phyloP scores from a whole-genome alignment of 2,888 invertebrate species.

The Tiphia femorata region DNA sequence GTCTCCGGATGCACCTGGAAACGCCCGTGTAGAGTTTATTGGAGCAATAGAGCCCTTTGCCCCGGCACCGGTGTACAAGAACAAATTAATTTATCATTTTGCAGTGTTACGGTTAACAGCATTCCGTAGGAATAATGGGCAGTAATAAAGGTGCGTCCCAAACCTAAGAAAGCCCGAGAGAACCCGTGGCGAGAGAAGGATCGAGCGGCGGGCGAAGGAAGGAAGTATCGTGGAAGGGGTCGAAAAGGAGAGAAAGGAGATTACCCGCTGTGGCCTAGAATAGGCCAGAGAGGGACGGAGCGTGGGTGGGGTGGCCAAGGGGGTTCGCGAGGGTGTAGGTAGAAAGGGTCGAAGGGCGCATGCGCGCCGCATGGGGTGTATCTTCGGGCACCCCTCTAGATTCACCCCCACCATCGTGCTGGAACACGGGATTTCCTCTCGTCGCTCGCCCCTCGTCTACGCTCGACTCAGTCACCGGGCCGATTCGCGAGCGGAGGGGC shows the following conservation, averaged over 20 bases:
- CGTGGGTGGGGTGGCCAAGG: neutral
- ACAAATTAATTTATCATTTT: constrained; percentile 48
- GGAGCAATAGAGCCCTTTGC: constrained; percentile 24
- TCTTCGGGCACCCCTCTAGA: constrained; percentile 53
- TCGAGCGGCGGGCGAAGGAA: constrained; percentile 1
- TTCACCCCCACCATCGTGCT: constrained; percentile 37
- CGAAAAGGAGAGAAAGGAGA: neutral
- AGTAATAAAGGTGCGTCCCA: constrained; percentile 34
- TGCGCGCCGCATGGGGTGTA: constrained; percentile 61
- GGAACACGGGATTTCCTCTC: constrained; percentile 33
- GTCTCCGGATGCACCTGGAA: constrained; percentile 11
- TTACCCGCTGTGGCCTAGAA: no score
- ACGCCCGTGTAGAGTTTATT: constrained; percentile 15
- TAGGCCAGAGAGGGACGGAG: constrained; percentile 1
- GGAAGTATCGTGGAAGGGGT: neutral
- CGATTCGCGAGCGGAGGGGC: constrained; percentile 62
- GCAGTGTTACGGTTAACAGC: constrained; percentile 40
- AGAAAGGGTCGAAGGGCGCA: constrained; percentile 38
- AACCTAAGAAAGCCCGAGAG: constrained; percentile 29
- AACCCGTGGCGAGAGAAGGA: neutral
- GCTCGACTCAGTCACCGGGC: constrained; percentile 65
- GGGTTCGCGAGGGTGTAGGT: constrained; percentile 9
- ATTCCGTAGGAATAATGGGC: constrained; percentile 38
- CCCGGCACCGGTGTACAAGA: constrained; percentile 26
- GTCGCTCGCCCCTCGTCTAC: constrained; percentile 46